Evolutionary conservation across 2,797 vertebrate genomes (phyloP), one percentile per base, ranked within the genome.

Genomic region (Botia kubotai): DNA sequence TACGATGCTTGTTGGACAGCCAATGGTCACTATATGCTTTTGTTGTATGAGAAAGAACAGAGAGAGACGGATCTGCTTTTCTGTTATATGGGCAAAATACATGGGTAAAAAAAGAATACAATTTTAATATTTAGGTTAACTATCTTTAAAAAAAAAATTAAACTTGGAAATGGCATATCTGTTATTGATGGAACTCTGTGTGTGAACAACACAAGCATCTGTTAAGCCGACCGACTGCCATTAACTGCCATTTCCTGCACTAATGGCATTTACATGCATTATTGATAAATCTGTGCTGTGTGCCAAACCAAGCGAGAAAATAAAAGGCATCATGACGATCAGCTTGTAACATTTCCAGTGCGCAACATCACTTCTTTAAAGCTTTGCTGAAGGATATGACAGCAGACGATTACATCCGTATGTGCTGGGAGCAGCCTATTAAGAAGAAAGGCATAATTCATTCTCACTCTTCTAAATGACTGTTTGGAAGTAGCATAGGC

Each of bases 281-380:
- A 81, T 77, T 84, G 62, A 78, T 72, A 74, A 65, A 74, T 39
- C 63, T 60, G n/a, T 75, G 57, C 48, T 57, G 48, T 67, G 67
- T 36, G 74, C 67, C 74, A 77, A 77, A 82, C 39, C 67, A 58
- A 75, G 63, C 46, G 23, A 46, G 68, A 77, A 87, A 80, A 72
- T 68, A 62, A 79, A 83, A 73, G 57, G 74, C 48, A 62, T 23
- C 73, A 75, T 68, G 19, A 75, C 75, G 57, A 78, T 63, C 1
- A 39, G 60, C 78, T 73, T 60, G n/a, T 57, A 80, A 73, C 63
- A 63, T 77, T 81, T 63, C 33, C 60, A 66, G 52, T 55, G 63
- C 12, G 46, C 36, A 55, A 66, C 11, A 74, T 48, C 55, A 74
- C 58, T 62, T 74, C 21, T 29, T 67, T 16, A 17, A 19, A 70